phyloP scores from a whole-genome alignment of 2,888 invertebrate species.

The Polia nebulosa region DNA sequence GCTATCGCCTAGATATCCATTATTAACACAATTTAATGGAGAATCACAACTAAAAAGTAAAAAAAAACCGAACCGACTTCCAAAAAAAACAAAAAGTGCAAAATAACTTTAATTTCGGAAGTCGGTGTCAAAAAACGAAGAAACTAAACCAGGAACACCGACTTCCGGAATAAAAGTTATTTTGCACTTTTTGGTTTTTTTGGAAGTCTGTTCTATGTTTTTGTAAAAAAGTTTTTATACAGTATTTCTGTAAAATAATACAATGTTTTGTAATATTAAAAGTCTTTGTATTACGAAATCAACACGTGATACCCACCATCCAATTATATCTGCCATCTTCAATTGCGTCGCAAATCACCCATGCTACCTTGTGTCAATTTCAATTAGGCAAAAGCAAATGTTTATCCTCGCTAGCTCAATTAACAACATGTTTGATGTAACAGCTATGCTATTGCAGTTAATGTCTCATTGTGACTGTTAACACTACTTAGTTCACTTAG shows the following conservation, averaged over 20 bases:
- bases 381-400: conserved; percentile 80
- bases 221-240: too few species aligned
- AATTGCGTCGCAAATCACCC: conserved; percentile 52
- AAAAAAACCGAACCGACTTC: too few species aligned
- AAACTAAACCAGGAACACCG: too few species aligned
- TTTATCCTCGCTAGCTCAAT: conserved; percentile 73
- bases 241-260: neutral
- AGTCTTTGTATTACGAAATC: conserved; percentile 9
- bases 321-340: conserved; percentile 48
- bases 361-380: conserved; percentile 71
- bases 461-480: conserved; percentile 9
- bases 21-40: too few species aligned
- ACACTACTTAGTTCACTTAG: conserved; percentile 12
- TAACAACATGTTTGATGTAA: conserved; percentile 60
- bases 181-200: too few species aligned
- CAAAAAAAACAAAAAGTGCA: too few species aligned
- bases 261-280: neutral
- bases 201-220: too few species aligned
- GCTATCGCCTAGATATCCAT: too few species aligned
- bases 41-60: too few species aligned
- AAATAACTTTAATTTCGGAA: too few species aligned
- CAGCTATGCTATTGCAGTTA: conserved; percentile 11
- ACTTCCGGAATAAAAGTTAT: too few species aligned
- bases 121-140: too few species aligned
- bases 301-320: conserved; percentile 9